Percentiles rank a stretch among this genome's conserved stretches.
phyloP scores from a whole-genome alignment of 2,797 vertebrate genomes.

The Brachyalestes nurse region DNA sequence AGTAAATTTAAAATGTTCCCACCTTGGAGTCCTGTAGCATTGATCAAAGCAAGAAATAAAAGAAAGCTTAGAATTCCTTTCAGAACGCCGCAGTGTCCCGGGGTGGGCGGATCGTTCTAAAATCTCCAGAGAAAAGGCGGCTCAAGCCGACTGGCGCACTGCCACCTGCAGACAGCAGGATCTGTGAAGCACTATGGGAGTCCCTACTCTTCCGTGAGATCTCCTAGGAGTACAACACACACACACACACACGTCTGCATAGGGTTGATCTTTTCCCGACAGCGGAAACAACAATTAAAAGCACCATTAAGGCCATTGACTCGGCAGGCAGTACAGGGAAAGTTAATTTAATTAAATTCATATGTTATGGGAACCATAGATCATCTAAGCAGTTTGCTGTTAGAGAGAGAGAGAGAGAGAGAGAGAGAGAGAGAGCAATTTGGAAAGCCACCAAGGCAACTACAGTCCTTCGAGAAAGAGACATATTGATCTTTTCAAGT shows the following conservation, averaged over 20 bases:
- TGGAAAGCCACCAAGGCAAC: slow-evolving; percentile 37
- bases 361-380: neutral
- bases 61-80: slow-evolving; percentile 35
- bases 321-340: neutral
- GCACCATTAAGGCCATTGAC: neutral
- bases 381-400: slow-evolving; percentile 26
- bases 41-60: slow-evolving; percentile 46
- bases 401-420: neutral
- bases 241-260: neutral
- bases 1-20: slow-evolving; percentile 31
- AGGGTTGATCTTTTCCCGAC: slow-evolving; percentile 10
- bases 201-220: slow-evolving; percentile 19
- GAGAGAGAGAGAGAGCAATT: slow-evolving; percentile 13
- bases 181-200: slow-evolving; percentile 37
- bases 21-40: slow-evolving; percentile 25
- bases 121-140: slow-evolving; percentile 42
- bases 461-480: slow-evolving; percentile 32
- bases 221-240: slow-evolving; percentile 13
- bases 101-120: slow-evolving; percentile 46
- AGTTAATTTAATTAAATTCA: slow-evolving; percentile 5
- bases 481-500: slow-evolving; percentile 57
- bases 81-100: slow-evolving; percentile 15
- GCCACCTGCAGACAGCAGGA: slow-evolving; percentile 56
- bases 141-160: slow-evolving; percentile 47
- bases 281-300: neutral